A percentile compares a stretch with the other conserved stretches of the same genome.
Evolutionary conservation across 2,888 invertebrate species (phyloP).

Genomic region (Cancer borealis): DNA sequence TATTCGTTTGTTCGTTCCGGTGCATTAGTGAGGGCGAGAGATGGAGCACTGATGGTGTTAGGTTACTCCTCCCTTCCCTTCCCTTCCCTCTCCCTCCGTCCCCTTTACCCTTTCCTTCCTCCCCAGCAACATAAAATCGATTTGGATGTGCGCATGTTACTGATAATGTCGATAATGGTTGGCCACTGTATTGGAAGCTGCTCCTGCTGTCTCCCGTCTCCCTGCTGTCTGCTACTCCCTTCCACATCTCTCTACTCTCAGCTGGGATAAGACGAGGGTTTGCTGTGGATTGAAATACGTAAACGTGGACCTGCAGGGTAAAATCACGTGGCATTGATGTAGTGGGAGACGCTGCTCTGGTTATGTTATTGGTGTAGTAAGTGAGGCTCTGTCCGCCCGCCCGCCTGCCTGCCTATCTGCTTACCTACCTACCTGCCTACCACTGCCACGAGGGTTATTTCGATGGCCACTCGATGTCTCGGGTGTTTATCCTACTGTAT

Average conservation of each 20-base stretch:
- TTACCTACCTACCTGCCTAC: neutral
- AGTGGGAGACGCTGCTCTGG: neutral
- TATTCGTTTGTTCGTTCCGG: neutral
- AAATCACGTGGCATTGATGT: neutral
- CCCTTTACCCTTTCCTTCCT: conserved; percentile 29
- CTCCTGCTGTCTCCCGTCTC: conserved; percentile 24
- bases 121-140: conserved; percentile 52
- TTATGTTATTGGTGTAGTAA: neutral
- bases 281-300: neutral
- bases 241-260: neutral
- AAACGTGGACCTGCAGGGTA: neutral
- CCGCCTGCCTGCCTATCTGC: neutral
- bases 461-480: conserved; percentile 24
- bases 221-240: neutral
- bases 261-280: neutral
- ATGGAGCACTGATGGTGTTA: neutral
- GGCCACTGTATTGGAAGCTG: conserved; percentile 36
- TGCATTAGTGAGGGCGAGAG: conserved; percentile 9
- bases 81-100: neutral
- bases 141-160: conserved; percentile 45
- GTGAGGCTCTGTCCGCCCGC: neutral
- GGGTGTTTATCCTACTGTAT: conserved; percentile 11
- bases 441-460: neutral
- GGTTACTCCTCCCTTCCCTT: neutral
- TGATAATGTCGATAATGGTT: conserved; percentile 51